Evolutionary conservation across 2,888 invertebrate species (phyloP), one percentile per base, ranked within the genome.

Genomic region (Mythimna vitellina): DNA sequence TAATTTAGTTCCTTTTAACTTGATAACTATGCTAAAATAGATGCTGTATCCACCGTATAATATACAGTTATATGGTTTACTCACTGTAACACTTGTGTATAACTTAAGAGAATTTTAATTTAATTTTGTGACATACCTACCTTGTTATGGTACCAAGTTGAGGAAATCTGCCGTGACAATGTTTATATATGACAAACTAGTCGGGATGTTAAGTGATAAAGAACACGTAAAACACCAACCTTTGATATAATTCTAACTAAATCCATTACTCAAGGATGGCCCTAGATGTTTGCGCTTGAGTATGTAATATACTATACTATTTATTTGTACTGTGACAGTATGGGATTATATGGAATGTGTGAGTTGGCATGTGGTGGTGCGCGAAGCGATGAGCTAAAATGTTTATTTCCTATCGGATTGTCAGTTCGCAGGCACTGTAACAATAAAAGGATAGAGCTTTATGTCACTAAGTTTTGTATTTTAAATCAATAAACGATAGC

Each of bases 391-490:
- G 90, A 92, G 93, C 92, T 92, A 90, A 87, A 91, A 92, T 94
- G 94, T 96, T 96, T 96, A 95, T 96, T 96, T 96, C 94, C 96
- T 96, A 96, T 96, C 95, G 93, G 93, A 95, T 96, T 96, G 96
- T 95, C 96, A 95, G 96, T 96, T 95, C 94, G 95, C 95, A 92
- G 95, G 95, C 96, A 96, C 96, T 95, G 96, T 96, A 96, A 96
- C 96, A 96, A 96, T 96, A 96, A 96, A 96, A 95, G 93, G 95
- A 96, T 96, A 95, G 95, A 96, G 96, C 96, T 96, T 96, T 96
- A 95, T 96, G 96, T 96, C 96, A 96, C 96, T 96, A 96, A 96
- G 96, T 96, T 96, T 96, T 96, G 96, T 96, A 96, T 96, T 96
- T 96, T 96, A 96, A 96, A 96, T 95, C 96, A 96, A 96, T 96